phyloP scores from a whole-genome alignment of 2,113 vertebrate genomes.

The Emydura subglobosa region DNA sequence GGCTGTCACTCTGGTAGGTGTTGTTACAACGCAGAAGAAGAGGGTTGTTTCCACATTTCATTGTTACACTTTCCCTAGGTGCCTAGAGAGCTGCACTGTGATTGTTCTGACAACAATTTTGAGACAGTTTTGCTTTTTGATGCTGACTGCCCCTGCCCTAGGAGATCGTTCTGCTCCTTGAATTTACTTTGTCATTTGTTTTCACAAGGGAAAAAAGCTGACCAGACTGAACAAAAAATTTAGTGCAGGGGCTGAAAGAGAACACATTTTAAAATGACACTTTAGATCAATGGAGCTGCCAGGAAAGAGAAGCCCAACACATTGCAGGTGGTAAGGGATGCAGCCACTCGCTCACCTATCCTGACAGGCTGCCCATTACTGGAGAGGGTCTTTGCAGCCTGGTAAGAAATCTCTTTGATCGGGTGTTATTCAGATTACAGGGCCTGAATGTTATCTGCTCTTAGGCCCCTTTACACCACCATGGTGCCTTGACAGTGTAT shows the following conservation, averaged over 20 bases:
- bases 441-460: not conserved
- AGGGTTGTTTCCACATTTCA: not conserved
- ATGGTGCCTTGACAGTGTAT: not conserved
- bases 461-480: not conserved
- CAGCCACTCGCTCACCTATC: fast-evolving
- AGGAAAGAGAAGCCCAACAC: not conserved
- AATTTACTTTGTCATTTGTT: not conserved
- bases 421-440: not conserved
- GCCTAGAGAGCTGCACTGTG: fast-evolving
- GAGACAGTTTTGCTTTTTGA: not conserved
- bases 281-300: not conserved
- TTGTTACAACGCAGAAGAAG: fast-evolving
- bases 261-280: not conserved
- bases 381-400: not conserved
- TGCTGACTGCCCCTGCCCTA: not conserved
- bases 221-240: not conserved
- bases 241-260: not conserved
- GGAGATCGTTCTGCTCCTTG: not conserved
- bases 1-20: not conserved
- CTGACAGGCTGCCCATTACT: not conserved
- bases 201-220: not conserved
- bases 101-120: not conserved
- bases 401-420: not conserved
- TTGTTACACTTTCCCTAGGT: not conserved
- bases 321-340: not conserved